Conservation (phyloP, 1,140 invertebrate genomes). For the Harlomillsia oculata region DNA sequence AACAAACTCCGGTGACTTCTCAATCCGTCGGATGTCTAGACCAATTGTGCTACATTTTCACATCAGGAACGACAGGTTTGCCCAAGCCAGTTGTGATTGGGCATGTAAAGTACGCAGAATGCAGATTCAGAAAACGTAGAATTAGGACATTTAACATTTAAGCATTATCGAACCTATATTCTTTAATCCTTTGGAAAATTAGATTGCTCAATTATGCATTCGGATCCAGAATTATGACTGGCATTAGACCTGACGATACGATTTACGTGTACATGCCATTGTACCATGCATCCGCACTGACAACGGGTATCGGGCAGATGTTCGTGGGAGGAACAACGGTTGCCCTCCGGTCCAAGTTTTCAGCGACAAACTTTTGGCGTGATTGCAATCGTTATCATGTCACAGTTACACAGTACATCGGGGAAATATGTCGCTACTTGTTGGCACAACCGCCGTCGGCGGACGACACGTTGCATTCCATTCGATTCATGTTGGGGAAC, state of each 20-base stretch:
- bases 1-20: background rate
- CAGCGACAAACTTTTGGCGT: slow-evolving; percentile 63
- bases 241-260: too few species aligned
- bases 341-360: slow-evolving; percentile 61
- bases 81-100: too few species aligned
- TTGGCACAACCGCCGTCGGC: slow-evolving; percentile 46
- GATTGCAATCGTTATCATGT: slow-evolving; percentile 89
- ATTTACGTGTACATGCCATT: too few species aligned
- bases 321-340: slow-evolving; percentile 53
- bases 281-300: too few species aligned
- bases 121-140: too few species aligned
- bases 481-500: slow-evolving; percentile 54
- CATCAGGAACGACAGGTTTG: slow-evolving; percentile 54
- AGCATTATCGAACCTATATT: too few species aligned
- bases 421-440: slow-evolving; percentile 59
- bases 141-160: too few species aligned
- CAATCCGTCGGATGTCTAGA: slow-evolving; percentile 9
- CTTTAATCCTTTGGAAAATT: too few species aligned
- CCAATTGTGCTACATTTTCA: slow-evolving; percentile 46
- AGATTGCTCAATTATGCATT: too few species aligned
- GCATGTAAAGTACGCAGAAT: too few species aligned
- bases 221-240: too few species aligned
- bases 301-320: slow-evolving; percentile 53
- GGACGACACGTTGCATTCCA: slow-evolving; percentile 47
- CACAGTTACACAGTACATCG: slow-evolving; percentile 68